Percentiles rank a stretch among this genome's conserved stretches.
Evolutionary conservation across 2,888 invertebrate species (phyloP).

Genomic region (Gymnocheta viridis): DNA sequence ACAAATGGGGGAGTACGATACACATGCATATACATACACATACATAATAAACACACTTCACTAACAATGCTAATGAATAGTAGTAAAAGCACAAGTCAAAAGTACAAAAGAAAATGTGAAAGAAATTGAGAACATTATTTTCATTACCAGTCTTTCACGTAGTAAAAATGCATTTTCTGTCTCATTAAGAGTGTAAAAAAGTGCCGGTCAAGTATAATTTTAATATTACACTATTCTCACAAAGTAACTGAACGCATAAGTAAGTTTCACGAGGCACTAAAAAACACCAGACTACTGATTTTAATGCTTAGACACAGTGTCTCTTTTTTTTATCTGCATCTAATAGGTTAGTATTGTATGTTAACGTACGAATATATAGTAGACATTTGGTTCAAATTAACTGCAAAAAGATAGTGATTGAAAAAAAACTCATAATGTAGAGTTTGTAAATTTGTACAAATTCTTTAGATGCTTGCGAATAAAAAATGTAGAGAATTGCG

Average conservation of each 20-base stretch:
- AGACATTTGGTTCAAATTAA: slow-evolving; percentile 11
- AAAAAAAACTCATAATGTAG: neutral
- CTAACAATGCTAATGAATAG: slow-evolving; percentile 63
- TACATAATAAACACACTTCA: slow-evolving; percentile 55
- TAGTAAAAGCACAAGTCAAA: slow-evolving; percentile 9
- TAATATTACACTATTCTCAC: slow-evolving; percentile 36
- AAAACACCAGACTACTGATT: slow-evolving; percentile 58
- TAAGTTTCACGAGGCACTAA: slow-evolving; percentile 16
- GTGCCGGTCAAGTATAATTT: slow-evolving; percentile 59
- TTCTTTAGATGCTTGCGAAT: too few relatives aligned
- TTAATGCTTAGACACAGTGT: slow-evolving; percentile 43
- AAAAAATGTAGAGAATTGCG: too few relatives aligned
- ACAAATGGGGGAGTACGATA: slow-evolving; percentile 5
- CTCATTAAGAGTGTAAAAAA: slow-evolving; percentile 95
- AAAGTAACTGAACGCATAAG: slow-evolving; percentile 8
- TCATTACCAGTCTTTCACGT: slow-evolving; percentile 35
- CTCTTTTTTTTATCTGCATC: neutral
- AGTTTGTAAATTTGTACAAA: neutral
- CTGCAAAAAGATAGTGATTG: neutral
- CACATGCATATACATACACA: slow-evolving; percentile 47
- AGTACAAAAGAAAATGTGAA: slow-evolving; percentile 2
- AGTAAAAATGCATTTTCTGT: slow-evolving; percentile 89
- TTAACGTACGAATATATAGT: neutral
- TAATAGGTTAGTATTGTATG: neutral
- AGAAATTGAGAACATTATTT: slow-evolving; percentile 50